Evolutionary conservation across 2,888 invertebrate genomes (phyloP).

Genomic region (Andrena bicolor): DNA sequence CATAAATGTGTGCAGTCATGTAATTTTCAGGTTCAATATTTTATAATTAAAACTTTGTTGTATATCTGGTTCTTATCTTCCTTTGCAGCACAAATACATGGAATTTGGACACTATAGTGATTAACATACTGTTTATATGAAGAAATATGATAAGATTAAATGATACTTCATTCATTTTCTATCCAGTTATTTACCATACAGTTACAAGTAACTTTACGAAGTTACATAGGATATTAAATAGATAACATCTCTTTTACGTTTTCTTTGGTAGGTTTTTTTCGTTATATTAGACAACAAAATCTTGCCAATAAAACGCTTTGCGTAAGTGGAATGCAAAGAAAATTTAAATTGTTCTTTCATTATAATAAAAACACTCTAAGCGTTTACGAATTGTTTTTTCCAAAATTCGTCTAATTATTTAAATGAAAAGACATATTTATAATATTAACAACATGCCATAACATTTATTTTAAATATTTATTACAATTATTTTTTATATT

Average conservation of each 20-base stretch:
- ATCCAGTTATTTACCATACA: background rate
- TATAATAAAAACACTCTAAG: background rate
- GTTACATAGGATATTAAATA: background rate
- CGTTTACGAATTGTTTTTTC: slow-evolving; percentile 3
- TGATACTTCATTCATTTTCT: background rate
- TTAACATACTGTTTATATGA: slow-evolving; percentile 20
- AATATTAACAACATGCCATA: background rate
- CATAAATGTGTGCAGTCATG: background rate
- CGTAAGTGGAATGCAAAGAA: background rate
- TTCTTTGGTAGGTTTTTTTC: background rate
- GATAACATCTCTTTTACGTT: background rate
- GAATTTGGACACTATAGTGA: slow-evolving; percentile 4
- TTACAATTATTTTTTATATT: background rate
- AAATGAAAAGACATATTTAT: background rate
- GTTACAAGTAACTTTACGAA: background rate
- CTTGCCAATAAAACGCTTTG: background rate
- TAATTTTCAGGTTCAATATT: slow-evolving; percentile 5
- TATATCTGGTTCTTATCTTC: background rate
- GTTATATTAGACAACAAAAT: background rate
- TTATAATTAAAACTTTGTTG: background rate
- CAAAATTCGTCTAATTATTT: background rate
- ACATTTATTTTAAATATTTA: slow-evolving; percentile 1
- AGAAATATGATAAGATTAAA: slow-evolving; percentile 6
- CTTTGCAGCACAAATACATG: background rate
- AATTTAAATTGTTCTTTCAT: background rate